phyloP scores from a whole-genome alignment of 2,797 vertebrate species.

The Hylomyscus alleni region DNA sequence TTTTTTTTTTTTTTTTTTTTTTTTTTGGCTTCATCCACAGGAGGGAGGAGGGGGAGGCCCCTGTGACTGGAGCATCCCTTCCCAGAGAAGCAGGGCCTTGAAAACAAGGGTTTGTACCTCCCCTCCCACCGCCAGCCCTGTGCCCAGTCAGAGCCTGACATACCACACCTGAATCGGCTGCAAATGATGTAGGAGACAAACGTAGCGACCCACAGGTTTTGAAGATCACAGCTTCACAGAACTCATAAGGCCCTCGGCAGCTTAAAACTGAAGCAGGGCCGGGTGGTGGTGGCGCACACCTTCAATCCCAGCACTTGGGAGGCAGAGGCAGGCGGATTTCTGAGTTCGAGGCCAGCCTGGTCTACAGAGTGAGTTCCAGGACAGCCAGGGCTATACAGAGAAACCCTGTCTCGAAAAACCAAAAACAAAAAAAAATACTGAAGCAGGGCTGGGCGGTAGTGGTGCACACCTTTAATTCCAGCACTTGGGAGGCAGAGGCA shows the following conservation, averaged over 20 bases:
- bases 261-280: not conserved
- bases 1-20: no score
- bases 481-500: no score
- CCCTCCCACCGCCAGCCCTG: not conserved
- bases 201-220: not conserved
- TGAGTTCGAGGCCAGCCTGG: no score
- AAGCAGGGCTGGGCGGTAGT: no score
- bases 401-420: no score
- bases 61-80: not conserved
- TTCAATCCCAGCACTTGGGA: no score
- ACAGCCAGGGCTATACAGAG: no score
- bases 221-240: not conserved
- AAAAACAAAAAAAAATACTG: no score
- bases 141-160: not conserved
- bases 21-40: slow-evolving; percentile 19
- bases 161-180: not conserved
- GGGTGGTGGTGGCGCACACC: no score
- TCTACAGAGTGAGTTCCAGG: no score
- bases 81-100: not conserved
- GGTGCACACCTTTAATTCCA: no score
- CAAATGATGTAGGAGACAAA: not conserved
- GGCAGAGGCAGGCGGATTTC: no score
- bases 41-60: slow-evolving; percentile 20
- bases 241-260: not conserved
- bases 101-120: not conserved